A percentile compares a stretch with the other conserved stretches of the same genome.
These are phyloP conservation scores for Leptinotarsa juncta DNA, from an alignment of 2,888 invertebrate species.

Conservation along the genomic window DNA sequence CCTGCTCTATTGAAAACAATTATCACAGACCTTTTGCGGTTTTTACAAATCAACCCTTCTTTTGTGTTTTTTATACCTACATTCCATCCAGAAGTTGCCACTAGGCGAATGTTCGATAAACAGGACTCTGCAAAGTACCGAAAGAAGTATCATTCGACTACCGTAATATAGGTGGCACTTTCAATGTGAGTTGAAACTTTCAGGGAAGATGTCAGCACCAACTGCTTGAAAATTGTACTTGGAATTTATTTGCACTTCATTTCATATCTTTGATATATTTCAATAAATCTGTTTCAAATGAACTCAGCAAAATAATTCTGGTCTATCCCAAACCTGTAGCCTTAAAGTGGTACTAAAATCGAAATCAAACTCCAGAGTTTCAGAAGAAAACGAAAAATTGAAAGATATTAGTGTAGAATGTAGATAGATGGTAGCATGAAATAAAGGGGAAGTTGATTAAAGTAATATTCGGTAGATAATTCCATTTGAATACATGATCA, in stretches of 20 bases:
- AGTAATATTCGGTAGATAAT: too few relatives aligned
- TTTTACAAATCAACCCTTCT: conserved; percentile 58
- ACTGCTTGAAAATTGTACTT: not conserved
- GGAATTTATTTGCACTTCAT: not conserved
- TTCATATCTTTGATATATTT: too few relatives aligned
- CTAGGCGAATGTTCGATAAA: not conserved
- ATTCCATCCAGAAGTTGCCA: conserved; percentile 4
- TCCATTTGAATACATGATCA: too few relatives aligned
- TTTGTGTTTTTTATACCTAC: conserved; percentile 36
- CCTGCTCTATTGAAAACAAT: conserved; percentile 60
- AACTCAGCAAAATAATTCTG: not conserved
- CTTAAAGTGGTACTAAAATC: too few relatives aligned
- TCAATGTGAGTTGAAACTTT: not conserved
- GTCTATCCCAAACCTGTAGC: too few relatives aligned
- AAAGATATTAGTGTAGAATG: too few relatives aligned
- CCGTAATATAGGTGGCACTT: not conserved
- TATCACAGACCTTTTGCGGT: conserved; percentile 58
- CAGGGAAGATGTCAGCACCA: not conserved
- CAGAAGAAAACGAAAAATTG: too few relatives aligned
- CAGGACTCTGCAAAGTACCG: conserved; percentile 5
- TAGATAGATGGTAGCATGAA: too few relatives aligned
- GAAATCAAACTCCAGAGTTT: too few relatives aligned
- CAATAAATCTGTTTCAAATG: not conserved
- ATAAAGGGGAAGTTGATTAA: too few relatives aligned
- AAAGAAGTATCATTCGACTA: not conserved